Conservation (phyloP, 2,113 vertebrate species). For the Bubalus kerabau region DNA sequence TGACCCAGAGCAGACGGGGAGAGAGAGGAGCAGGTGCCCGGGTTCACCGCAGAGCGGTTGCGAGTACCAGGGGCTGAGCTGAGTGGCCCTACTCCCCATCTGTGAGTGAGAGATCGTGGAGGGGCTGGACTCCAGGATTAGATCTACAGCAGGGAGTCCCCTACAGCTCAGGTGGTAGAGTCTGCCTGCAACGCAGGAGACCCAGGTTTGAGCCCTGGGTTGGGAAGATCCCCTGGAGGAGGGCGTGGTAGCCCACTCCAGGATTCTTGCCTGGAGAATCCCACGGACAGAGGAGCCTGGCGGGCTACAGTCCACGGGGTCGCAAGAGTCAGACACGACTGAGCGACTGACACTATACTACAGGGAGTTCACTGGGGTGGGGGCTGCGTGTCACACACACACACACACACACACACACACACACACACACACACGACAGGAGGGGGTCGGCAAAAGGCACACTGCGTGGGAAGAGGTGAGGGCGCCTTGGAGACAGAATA, state of each 20-base stretch:
- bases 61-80: background rate
- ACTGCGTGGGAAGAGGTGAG: rapidly evolving
- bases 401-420: background rate
- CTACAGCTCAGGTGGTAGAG: background rate
- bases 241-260: background rate
- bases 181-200: background rate
- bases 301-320: rapidly evolving
- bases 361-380: background rate
- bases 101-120: background rate
- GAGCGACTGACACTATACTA: background rate
- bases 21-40: background rate
- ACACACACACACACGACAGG: no score
- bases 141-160: background rate
- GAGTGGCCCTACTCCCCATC: background rate
- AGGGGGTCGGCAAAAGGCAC: background rate
- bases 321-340: background rate
- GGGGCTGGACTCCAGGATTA: background rate
- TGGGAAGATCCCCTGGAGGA: background rate
- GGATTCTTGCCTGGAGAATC: background rate
- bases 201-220: background rate
- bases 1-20: rapidly evolving
- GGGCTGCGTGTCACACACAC: background rate
- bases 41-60: background rate
- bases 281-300: background rate
- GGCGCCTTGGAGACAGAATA: background rate